Conservation (phyloP, 2,113 vertebrate genomes). For the Centrocercus urophasianus region DNA sequence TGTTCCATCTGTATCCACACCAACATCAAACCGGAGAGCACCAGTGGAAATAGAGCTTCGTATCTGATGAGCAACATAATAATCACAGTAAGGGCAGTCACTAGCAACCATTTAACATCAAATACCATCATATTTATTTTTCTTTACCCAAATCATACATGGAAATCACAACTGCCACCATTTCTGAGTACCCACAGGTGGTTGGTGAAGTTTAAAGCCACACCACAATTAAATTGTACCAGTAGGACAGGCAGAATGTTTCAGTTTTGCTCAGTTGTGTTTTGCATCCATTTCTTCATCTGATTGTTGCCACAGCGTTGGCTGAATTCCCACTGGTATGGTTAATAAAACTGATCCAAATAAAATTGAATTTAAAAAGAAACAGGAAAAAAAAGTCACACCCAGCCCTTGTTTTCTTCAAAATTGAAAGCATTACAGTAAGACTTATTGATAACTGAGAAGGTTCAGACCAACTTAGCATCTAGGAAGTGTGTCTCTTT, state of each 20-base stretch:
- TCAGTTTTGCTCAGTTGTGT: background rate
- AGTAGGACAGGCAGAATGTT: background rate
- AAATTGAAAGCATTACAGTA: background rate
- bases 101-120: background rate
- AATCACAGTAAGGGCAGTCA: background rate
- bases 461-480: background rate
- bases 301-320: background rate
- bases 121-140: background rate
- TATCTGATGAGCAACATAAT: conserved; percentile 74
- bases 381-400: background rate
- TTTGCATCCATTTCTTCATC: background rate
- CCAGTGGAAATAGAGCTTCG: conserved; percentile 92
- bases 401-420: background rate
- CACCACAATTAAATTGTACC: background rate
- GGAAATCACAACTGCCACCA: background rate
- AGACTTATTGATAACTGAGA: background rate
- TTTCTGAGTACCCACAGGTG: background rate
- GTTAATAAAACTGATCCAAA: background rate
- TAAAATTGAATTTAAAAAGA: background rate
- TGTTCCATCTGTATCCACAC: conserved; percentile 93
- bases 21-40: conserved; percentile 91
- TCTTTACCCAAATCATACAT: background rate
- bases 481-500: background rate
- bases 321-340: background rate
- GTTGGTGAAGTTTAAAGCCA: background rate